Percentiles rank a stretch among this genome's conserved stretches.
Conservation (phyloP, 2,113 vertebrate genomes). For the Fulica atra region DNA sequence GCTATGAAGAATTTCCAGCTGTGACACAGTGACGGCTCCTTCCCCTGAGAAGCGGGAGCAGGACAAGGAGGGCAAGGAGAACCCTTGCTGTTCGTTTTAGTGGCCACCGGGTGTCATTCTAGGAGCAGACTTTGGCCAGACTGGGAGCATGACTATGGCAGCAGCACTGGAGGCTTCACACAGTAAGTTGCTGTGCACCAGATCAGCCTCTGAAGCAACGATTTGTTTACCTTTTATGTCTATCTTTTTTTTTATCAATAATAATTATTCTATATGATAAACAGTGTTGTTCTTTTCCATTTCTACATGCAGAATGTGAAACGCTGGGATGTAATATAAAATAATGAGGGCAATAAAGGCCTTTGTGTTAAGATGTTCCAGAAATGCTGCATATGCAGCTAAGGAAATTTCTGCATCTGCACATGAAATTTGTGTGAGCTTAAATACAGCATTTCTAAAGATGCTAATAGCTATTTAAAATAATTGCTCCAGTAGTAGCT, state of each 20-base stretch:
- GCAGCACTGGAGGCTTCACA: neutral
- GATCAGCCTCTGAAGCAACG: neutral
- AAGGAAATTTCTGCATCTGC: neutral
- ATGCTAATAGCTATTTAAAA: neutral
- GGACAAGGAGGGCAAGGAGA: neutral
- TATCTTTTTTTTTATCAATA: too few relatives aligned
- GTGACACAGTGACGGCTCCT: fast-evolving
- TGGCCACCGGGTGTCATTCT: conserved; percentile 77
- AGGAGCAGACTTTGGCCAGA: conserved; percentile 34
- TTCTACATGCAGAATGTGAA: neutral
- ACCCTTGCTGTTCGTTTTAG: conserved; percentile 43
- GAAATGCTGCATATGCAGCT: neutral
- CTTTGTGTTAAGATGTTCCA: neutral
- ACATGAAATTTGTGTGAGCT: neutral
- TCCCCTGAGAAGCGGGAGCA: fast-evolving
- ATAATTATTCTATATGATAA: neutral
- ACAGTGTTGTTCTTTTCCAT: neutral
- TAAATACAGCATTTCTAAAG: neutral
- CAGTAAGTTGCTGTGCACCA: neutral
- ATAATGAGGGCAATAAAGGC: neutral
- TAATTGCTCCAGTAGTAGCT: neutral
- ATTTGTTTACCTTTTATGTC: neutral
- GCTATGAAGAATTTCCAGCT: neutral
- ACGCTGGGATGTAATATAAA: neutral
- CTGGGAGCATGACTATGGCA: conserved; percentile 13